phyloP scores from a whole-genome alignment of 2,113 vertebrate species.

The Dolichallabes microphthalmus region DNA sequence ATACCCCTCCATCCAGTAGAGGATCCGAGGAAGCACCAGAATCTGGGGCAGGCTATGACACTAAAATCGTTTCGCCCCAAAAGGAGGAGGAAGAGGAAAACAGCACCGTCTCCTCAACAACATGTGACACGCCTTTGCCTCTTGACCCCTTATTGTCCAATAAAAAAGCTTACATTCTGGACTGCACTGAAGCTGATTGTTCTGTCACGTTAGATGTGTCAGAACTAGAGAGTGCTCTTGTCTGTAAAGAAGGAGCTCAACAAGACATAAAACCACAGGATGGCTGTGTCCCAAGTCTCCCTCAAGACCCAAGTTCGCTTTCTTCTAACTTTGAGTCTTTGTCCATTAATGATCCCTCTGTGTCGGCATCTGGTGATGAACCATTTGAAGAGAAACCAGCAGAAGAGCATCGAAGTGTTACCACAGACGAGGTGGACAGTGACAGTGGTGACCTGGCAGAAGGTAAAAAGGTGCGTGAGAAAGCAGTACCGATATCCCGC shows the following conservation, averaged over 20 bases:
- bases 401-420: conserved; percentile 43
- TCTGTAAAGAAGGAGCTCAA: conserved; percentile 58
- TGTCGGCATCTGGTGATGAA: conserved; percentile 57
- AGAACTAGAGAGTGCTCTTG: conserved; percentile 71
- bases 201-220: conserved; percentile 86
- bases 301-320: conserved; percentile 62
- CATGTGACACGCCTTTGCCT: conserved; percentile 71
- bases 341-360: conserved; percentile 60
- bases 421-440: conserved; percentile 69
- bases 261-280: conserved; percentile 42
- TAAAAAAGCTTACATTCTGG: conserved; percentile 71
- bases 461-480: conserved; percentile 54
- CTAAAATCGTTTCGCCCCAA: conserved; percentile 54
- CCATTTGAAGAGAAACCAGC: conserved; percentile 51
- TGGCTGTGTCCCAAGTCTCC: conserved; percentile 51
- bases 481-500: conserved; percentile 41
- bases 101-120: conserved; percentile 71
- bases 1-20: conserved; percentile 51
- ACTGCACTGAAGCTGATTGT: conserved; percentile 85
- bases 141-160: conserved; percentile 72
- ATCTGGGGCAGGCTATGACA: conserved; percentile 42
- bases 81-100: conserved; percentile 60
- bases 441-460: conserved; percentile 66
- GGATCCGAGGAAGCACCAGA: conserved; percentile 54
- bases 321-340: conserved; percentile 70